Evolutionary conservation across 2,797 vertebrate genomes (phyloP), one percentile per base, ranked within the genome.

Genomic region (Bufotes viridis): DNA sequence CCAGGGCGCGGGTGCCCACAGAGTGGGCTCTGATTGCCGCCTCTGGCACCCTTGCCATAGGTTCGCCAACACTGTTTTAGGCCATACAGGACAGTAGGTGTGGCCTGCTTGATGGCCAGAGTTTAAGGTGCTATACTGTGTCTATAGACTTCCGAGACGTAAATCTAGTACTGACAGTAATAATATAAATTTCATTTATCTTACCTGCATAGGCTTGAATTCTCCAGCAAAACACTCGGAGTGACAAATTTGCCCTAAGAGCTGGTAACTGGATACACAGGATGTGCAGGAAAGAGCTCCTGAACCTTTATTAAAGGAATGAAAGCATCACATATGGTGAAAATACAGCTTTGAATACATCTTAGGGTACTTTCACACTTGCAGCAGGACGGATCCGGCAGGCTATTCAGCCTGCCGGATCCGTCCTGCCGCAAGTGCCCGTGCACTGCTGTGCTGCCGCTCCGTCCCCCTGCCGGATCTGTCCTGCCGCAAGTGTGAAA

Each of bases 211-310:
- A 63, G 91, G 84, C 91, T 94, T 92, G 82, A 97, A 98, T 88
- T 94, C 91, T 89, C 97, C 97, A 14, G 93, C n/a, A 0, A 95
- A 90, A 90, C 98, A 99, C 20, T 92, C 91, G 0, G 95, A 95
- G 11, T 18, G 78, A 92, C 98, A 99, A 83, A 97, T 95, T 91
- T 96, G 95, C 53, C 82, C 81, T 65, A 51, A 15, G 87, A 94
- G 82, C 87, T 85, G 81, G 1, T 94, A 95, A 91, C 96, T 93
- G 96, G 96, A 81, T 92, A 95, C 96, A 87, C 98, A 99, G 65
- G 96, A 96, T 1, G 93, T 91, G 76, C 98, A 99, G 63, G 83
- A 63, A 34, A 96, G 14, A 9, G 93, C 92, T 4, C 92, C 96
- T 22, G 90, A 92, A 65, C 91, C 98, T 96, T 92, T 91, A 90